These are phyloP conservation scores for Neoitamus cyanurus DNA, from an alignment of 2,888 invertebrate species.

Conservation along the genomic window DNA sequence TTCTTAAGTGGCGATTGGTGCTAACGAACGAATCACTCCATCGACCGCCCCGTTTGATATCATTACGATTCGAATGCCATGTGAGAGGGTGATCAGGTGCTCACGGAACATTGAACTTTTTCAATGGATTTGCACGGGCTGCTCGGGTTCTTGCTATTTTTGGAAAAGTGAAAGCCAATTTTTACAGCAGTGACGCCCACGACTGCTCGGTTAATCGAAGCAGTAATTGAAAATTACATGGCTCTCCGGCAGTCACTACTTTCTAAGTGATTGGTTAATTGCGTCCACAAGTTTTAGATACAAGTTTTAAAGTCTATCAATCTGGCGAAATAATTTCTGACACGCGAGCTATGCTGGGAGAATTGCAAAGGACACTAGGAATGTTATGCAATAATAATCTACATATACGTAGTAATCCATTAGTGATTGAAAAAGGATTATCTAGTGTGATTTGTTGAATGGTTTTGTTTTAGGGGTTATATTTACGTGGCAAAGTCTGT, in stretches of 20 bases:
- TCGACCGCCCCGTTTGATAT: neutral
- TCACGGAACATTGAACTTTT: neutral
- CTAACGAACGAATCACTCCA: neutral
- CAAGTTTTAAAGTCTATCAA: neutral
- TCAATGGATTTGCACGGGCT: neutral
- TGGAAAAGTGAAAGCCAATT: neutral
- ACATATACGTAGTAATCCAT: too few species aligned
- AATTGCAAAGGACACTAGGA: too few species aligned
- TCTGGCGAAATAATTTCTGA: neutral
- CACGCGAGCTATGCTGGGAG: too few species aligned
- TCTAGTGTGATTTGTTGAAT: too few species aligned
- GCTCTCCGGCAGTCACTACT: neutral
- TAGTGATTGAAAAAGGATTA: too few species aligned
- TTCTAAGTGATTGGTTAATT: neutral
- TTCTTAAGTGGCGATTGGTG: neutral
- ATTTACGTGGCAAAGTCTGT: too few species aligned
- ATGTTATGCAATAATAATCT: too few species aligned
- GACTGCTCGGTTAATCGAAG: neutral
- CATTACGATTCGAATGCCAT: neutral
- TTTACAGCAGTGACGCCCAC: neutral
- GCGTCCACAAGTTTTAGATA: neutral
- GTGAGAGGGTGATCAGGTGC: neutral
- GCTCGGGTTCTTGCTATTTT: neutral
- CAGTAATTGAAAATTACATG: neutral
- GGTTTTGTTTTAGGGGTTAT: too few species aligned